Evolutionary conservation across 1,140 invertebrate genomes (phyloP).

Genomic region (Amphibalanus amphitrite): DNA sequence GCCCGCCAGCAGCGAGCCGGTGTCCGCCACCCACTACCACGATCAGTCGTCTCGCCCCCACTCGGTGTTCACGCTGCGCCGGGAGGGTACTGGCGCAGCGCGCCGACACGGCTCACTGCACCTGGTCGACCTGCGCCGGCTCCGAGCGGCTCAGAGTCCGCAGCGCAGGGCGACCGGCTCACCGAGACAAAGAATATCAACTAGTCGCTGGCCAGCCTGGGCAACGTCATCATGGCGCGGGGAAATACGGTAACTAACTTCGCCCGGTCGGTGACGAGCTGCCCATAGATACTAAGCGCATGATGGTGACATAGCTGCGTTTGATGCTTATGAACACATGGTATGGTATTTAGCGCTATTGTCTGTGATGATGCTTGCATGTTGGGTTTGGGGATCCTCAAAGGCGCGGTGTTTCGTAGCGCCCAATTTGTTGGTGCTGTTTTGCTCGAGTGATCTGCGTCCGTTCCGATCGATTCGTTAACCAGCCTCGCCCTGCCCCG

Average conservation of each 20-base stretch:
- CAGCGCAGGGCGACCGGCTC: slow-evolving; percentile 45
- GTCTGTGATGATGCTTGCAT: no score
- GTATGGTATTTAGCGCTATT: slow-evolving; percentile 7
- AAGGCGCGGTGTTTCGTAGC: no score
- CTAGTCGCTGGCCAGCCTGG: slow-evolving; percentile 58
- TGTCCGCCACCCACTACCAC: slow-evolving; percentile 35
- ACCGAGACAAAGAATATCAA: no score
- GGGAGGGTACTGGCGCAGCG: slow-evolving; percentile 29
- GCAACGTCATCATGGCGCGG: slow-evolving; percentile 71
- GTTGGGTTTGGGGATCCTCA: no score
- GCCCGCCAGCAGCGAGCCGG: slow-evolving; percentile 50
- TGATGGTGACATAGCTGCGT: no score
- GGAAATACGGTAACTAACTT: slow-evolving; percentile 36
- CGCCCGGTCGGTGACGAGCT: no score
- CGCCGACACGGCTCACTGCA: slow-evolving; percentile 41
- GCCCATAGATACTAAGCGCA: no score
- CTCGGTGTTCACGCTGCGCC: slow-evolving; percentile 41
- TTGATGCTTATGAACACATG: no score
- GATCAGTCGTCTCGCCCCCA: slow-evolving; percentile 54
- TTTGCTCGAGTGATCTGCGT: no score
- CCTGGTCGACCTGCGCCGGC: slow-evolving; percentile 78
- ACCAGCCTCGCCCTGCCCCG: no score
- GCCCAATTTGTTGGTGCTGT: no score
- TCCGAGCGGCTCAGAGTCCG: slow-evolving; percentile 70
- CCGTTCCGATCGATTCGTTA: no score